Base-by-base conservation (phyloP, 2,888 invertebrate genomes). In the Dorcus hopei region DNA sequence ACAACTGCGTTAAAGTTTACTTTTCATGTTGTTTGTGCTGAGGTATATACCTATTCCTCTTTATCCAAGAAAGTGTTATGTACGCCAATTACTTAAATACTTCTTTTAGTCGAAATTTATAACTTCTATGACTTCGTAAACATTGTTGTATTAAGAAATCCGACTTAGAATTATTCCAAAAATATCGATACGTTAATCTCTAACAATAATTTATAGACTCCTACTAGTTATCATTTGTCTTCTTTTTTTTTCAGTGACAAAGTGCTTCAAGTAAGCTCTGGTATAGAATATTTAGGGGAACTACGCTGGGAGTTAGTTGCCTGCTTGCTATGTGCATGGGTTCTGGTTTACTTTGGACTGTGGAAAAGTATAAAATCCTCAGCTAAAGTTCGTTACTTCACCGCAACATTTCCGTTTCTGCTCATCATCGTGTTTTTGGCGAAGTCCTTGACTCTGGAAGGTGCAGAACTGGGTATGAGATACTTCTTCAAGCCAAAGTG, bases 311-410 rank as follows among this genome's bases (percentile, higher is more conserved):
- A 96, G 74, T 80, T 97, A 61, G 89, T 93, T 38, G 89, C 93
- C 49, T 94, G 95, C 73, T 83, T 97, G 56, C 84, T 96, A 53
- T 88, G 92, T 70, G 94, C 95, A 64, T 97, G 97, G 97, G 84
- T 95, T 63, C 81, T 97, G 70, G 94, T 97, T 54, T 97, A 97
- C 80, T 94, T 97, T 79, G 94, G 95, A 66, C 88, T 97, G 52
- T 97, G 95, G 93, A 97, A 96, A 80, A 95, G 95, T 64, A 93
- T 96, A 60, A 92, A 93, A 76, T 93, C 95, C n/a, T 95, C 95
- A 51, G 93, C 92, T 39, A 89, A 89, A 82, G 87, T 95, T 54
- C 89, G 95, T 66, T 96, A 96, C 79, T 89, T 96, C 74, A 96
- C 96, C 33, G 95, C 95, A 43, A 95, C 95, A 14, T 86, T 96